Evolutionary conservation across 2,797 vertebrate species (phyloP).

Genomic region (Luscinia megarhynchos): DNA sequence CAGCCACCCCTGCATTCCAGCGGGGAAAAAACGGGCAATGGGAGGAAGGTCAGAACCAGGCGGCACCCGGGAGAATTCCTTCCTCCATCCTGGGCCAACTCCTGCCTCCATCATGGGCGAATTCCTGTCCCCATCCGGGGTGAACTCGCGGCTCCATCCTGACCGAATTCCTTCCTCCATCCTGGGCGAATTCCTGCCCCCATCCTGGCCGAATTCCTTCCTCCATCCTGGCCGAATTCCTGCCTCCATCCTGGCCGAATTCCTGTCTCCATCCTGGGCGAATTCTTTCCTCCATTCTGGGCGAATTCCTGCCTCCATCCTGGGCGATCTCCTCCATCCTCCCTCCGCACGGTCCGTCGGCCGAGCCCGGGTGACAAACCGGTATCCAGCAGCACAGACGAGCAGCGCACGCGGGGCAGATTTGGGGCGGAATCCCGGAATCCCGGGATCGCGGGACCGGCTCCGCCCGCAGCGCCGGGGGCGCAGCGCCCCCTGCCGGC

Average conservation of each 20-base stretch:
- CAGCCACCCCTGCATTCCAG: neutral
- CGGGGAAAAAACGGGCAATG: neutral
- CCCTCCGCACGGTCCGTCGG: rapidly evolving
- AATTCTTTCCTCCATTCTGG: neutral
- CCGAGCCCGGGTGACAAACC: neutral
- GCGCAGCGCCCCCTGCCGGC: neutral
- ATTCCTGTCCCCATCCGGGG: neutral
- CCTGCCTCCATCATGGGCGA: neutral
- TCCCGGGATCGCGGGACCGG: neutral
- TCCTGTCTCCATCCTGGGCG: neutral
- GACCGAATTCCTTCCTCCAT: neutral
- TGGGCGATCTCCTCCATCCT: neutral
- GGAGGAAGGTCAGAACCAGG: neutral
- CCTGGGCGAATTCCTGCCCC: too few species aligned
- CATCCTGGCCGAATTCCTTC: neutral
- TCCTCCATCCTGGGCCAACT: neutral
- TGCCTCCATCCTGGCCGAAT: neutral
- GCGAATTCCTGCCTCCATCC: rapidly evolving
- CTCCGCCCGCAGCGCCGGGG: rapidly evolving
- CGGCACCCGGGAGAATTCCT: neutral
- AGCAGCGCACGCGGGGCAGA: rapidly evolving
- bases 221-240: neutral
- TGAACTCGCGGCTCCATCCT: neutral
- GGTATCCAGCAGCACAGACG: neutral
- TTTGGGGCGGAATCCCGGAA: neutral